These are phyloP conservation scores for Zelostemma sp. DNA, from an alignment of 1,140 invertebrate genomes.

Conservation along the genomic window DNA sequence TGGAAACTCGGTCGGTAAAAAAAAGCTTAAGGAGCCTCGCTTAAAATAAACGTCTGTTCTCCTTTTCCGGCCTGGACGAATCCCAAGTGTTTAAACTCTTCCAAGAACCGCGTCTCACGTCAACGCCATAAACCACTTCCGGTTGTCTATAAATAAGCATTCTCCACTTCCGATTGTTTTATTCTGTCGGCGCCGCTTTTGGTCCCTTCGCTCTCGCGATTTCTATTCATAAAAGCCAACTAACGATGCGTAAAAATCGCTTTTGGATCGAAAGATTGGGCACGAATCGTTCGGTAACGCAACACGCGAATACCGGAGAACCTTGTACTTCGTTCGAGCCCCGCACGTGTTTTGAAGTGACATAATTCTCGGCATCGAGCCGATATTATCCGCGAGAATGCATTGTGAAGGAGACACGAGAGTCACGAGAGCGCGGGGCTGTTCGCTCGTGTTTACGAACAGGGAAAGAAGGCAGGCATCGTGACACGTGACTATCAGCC, in stretches of 20 bases:
- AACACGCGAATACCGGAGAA: constrained; percentile 23
- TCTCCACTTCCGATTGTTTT: constrained; percentile 54
- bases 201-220: too few species aligned
- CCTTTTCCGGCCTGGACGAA: too few species aligned
- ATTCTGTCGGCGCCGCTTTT: constrained; percentile 31
- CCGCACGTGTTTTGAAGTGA: constrained; percentile 48
- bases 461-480: constrained; percentile 17
- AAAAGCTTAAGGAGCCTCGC: too few species aligned
- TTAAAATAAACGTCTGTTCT: too few species aligned
- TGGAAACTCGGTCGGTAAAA: too few species aligned
- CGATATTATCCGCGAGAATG: constrained; percentile 46
- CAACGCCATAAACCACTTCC: constrained; percentile 27
- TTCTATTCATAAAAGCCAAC: neutral
- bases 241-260: too few species aligned
- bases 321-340: constrained; percentile 3
- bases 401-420: constrained; percentile 35
- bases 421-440: constrained; percentile 40
- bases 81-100: too few species aligned
- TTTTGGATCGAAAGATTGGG: too few species aligned
- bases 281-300: constrained; percentile 15
- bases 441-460: constrained; percentile 16
- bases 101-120: constrained; percentile 22
- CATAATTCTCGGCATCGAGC: constrained; percentile 47
- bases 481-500: constrained; percentile 40
- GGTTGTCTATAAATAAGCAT: constrained; percentile 54